phyloP scores from a whole-genome alignment of 2,888 invertebrate species.

The Pachydiplax longipennis region DNA sequence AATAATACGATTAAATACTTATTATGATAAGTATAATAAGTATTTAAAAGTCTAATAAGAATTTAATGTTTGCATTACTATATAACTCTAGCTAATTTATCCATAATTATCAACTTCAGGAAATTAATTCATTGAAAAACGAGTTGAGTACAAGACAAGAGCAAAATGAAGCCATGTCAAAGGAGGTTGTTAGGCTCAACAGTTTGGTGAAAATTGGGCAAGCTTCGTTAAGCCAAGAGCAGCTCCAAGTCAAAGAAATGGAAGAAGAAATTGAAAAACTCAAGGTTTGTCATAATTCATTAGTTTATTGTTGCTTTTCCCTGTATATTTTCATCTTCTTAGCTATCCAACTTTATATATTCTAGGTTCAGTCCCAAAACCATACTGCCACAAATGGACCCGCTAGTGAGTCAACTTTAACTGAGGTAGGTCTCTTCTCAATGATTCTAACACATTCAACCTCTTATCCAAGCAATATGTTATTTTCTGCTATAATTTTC shows the following conservation, averaged over 20 bases:
- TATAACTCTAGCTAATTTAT: not conserved
- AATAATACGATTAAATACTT: too few relatives aligned
- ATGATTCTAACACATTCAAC: not conserved
- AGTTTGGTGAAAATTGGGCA: slow-evolving; percentile 54
- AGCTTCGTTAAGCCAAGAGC: slow-evolving; percentile 53
- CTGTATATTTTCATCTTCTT: not conserved
- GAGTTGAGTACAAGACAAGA: slow-evolving; percentile 59
- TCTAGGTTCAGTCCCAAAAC: slow-evolving; percentile 55
- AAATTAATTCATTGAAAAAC: slow-evolving; percentile 60
- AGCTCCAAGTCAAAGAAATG: slow-evolving; percentile 53
- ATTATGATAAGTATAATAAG: too few relatives aligned
- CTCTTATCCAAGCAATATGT: too few relatives aligned
- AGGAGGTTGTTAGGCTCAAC: slow-evolving; percentile 55
- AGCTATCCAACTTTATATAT: slow-evolving; percentile 49
- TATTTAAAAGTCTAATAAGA: too few relatives aligned
- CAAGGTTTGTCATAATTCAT: slow-evolving; percentile 53
- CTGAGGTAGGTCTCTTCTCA: slow-evolving; percentile 56
- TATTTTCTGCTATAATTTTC: too few relatives aligned
- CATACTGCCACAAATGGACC: slow-evolving; percentile 57
- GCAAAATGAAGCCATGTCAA: slow-evolving; percentile 52
- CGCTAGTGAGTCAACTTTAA: slow-evolving; percentile 56
- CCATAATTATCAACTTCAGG: slow-evolving; percentile 57
- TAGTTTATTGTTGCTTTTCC: slow-evolving; percentile 51
- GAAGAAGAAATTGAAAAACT: slow-evolving; percentile 56
- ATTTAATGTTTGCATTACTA: too few relatives aligned